These are phyloP conservation scores for Meiosimyza decipiens DNA, from an alignment of 2,888 invertebrate genomes.

Conservation along the genomic window DNA sequence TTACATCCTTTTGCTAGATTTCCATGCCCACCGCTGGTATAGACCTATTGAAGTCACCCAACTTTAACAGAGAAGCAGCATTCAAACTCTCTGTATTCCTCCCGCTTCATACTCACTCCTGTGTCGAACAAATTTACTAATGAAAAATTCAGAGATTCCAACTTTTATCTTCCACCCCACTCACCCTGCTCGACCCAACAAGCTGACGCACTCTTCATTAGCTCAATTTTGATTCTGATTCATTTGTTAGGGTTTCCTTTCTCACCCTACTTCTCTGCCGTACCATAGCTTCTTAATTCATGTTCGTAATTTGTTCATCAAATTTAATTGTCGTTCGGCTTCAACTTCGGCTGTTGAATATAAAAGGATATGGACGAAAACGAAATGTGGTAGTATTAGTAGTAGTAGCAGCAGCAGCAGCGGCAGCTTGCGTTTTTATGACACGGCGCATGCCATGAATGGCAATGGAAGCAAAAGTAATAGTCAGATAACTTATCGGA, in stretches of 20 bases:
- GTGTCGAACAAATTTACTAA: too few species aligned
- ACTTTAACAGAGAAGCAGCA: too few species aligned
- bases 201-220: conserved; percentile 22
- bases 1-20: too few species aligned
- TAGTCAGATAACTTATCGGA: not conserved
- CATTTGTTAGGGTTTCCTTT: not conserved
- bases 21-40: too few species aligned
- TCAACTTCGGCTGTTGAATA: conserved; percentile 20
- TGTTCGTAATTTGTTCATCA: conserved; percentile 28
- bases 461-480: not conserved
- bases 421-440: conserved; percentile 15
- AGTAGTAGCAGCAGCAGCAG: not conserved
- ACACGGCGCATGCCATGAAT: conserved; percentile 26
- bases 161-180: too few species aligned
- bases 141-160: too few species aligned
- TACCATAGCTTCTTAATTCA: not conserved
- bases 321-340: conserved; percentile 27
- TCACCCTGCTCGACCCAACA: not conserved
- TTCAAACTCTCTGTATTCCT: too few species aligned
- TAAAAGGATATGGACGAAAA: too few species aligned
- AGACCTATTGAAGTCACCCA: too few species aligned
- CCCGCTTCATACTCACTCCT: too few species aligned
- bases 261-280: not conserved
- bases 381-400: not conserved
- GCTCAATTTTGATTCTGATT: conserved; percentile 26